These are phyloP conservation scores for Drosophila lutescens DNA, from an alignment of 2,888 invertebrate genomes.

Conservation along the genomic window DNA sequence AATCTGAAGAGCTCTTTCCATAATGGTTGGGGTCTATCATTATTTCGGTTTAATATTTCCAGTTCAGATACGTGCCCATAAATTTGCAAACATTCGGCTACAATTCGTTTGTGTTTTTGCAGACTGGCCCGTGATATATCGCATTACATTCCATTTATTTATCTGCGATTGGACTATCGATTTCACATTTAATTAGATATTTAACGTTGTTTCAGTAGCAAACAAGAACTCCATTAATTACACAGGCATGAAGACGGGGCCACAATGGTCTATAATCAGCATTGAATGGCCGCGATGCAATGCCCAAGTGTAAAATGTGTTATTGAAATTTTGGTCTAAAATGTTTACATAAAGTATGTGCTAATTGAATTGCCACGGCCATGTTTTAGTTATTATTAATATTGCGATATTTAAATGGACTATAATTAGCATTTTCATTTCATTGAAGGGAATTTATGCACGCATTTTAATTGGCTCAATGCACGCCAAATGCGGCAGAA, in stretches of 20 bases:
- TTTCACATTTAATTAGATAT: conserved; percentile 54
- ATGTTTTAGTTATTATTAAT: conserved; percentile 1
- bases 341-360: conserved; percentile 1
- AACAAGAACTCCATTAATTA: conserved; percentile 48
- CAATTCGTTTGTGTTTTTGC: conserved; percentile 15
- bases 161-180: conserved; percentile 29
- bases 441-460: conserved; percentile 14
- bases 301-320: background rate
- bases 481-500: background rate
- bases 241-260: background rate
- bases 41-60: background rate
- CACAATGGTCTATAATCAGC: conserved; percentile 55
- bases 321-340: background rate
- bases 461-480: conserved; percentile 5
- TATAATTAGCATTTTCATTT: conserved; percentile 38
- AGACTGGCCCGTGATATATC: conserved; percentile 14
- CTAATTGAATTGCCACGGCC: conserved; percentile 17
- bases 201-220: conserved; percentile 14
- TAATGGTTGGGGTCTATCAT: background rate
- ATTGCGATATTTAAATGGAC: background rate
- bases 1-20: background rate
- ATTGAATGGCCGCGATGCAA: conserved; percentile 8
- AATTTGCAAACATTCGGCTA: background rate
- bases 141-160: conserved; percentile 23
- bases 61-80: background rate